Conservation (phyloP, 2,113 vertebrate species). For the human (Homo sapiens) region GRCh38 chr15:57751501-57752000, state of each 20-base stretch:
- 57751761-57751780: conserved; percentile 88
- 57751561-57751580: conserved; percentile 40
- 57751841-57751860: conserved; percentile 80
- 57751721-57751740: conserved; percentile 84
- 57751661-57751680: conserved; percentile 79
- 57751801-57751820: conserved; percentile 82
- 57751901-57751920: no score
- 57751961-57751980: no score
- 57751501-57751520: conserved; percentile 56
- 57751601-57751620: conserved; percentile 69
- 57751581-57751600: conserved; percentile 44
- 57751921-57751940: no score
- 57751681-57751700: conserved; percentile 80
- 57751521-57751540: conserved; percentile 56
- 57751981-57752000: no score
- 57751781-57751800: conserved; percentile 84
- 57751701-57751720: conserved; percentile 79
- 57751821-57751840: conserved; percentile 70
- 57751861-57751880: conserved; percentile 62
- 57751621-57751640: conserved; percentile 67
- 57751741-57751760: conserved; percentile 85
- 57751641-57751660: conserved; percentile 73
- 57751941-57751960: no score
- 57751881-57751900: conserved; percentile 46
- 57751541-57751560: conserved; percentile 57